Evolutionary conservation across 1,140 invertebrate genomes (phyloP).

Genomic region (Hesperophylax magnus): DNA sequence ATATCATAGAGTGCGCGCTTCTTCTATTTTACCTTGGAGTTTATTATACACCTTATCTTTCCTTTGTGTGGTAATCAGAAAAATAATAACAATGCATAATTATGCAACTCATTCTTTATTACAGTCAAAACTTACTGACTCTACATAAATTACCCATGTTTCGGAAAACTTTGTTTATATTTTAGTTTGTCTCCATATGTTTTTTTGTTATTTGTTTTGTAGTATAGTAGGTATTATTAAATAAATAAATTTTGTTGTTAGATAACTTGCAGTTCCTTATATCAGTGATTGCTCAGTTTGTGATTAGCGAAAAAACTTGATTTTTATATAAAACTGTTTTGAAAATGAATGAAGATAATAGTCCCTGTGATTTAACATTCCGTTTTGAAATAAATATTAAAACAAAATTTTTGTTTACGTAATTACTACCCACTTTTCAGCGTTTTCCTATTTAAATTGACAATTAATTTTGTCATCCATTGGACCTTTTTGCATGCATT

Average conservation of each 20-base stretch:
- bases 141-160: no score
- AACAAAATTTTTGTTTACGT: not conserved
- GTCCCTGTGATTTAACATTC: constrained; percentile 40
- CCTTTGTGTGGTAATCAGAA: constrained; percentile 2
- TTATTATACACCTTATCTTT: not conserved
- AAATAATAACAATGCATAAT: constrained; percentile 1
- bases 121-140: no score
- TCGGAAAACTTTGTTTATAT: not conserved
- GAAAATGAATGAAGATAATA: not conserved
- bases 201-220: constrained; percentile 22
- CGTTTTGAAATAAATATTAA: constrained; percentile 31
- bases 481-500: no score
- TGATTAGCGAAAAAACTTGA: constrained; percentile 4
- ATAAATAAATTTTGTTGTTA: constrained; percentile 12
- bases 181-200: not conserved
- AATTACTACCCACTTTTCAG: not conserved
- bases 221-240: not conserved
- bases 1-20: no score
- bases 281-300: constrained; percentile 46
- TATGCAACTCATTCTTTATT: not conserved
- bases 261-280: constrained; percentile 44
- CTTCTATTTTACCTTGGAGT: not conserved
- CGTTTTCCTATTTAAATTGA: no score
- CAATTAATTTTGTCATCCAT: no score
- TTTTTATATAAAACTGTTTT: no score